phyloP scores from a whole-genome alignment of 1,140 invertebrate species.

The Trypoxylus dichotomus region DNA sequence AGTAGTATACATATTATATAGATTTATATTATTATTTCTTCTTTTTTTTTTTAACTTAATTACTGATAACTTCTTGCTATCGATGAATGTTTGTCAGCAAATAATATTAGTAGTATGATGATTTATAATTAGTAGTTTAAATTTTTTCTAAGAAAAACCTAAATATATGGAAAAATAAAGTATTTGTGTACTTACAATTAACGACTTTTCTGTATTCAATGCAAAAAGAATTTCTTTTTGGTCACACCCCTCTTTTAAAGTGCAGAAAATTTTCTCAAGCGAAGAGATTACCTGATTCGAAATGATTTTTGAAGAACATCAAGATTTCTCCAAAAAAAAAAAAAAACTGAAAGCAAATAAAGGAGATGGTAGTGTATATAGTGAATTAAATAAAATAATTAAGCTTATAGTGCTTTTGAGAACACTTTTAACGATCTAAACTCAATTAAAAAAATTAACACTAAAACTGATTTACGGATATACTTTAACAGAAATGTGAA shows the following conservation, averaged over 20 bases:
- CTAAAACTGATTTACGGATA: too few relatives aligned
- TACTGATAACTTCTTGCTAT: neutral
- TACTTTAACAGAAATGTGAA: too few relatives aligned
- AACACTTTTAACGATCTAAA: too few relatives aligned
- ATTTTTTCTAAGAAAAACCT: slow-evolving; percentile 9
- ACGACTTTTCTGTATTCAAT: neutral
- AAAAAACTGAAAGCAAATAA: neutral
- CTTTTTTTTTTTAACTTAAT: neutral
- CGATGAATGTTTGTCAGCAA: slow-evolving; percentile 14
- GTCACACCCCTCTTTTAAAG: too few relatives aligned
- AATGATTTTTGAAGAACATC: neutral
- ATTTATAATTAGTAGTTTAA: slow-evolving; percentile 25
- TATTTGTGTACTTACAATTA: slow-evolving; percentile 4
- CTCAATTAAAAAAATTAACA: too few relatives aligned
- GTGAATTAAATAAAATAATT: too few relatives aligned
- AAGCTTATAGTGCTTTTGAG: too few relatives aligned
- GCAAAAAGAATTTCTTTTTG: neutral
- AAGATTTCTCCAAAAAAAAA: neutral
- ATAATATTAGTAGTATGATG: neutral
- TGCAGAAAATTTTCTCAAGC: too few relatives aligned
- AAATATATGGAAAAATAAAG: slow-evolving; percentile 4
- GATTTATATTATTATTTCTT: slow-evolving; percentile 20
- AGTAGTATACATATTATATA: neutral
- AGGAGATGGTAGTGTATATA: too few relatives aligned
- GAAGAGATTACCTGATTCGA: neutral